Conservation (phyloP, 2,888 invertebrate species). For the Pharmacophagus antenor region DNA sequence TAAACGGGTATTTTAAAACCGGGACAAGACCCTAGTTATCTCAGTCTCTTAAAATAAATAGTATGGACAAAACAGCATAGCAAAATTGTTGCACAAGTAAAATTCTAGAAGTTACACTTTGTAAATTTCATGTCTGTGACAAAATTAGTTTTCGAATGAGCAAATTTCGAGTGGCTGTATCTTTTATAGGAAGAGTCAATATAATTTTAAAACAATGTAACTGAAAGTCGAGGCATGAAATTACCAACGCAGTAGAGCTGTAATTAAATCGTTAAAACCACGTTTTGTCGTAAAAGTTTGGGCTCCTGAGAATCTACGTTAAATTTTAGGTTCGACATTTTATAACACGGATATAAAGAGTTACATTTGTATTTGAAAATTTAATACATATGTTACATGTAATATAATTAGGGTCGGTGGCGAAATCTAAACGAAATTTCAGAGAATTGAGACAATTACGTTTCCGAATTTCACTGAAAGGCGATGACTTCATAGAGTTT, state of each 20-base stretch:
- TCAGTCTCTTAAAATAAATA: conserved; percentile 29
- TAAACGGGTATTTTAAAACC: conserved; percentile 42
- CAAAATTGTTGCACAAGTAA: conserved; percentile 39
- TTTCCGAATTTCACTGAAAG: conserved; percentile 6
- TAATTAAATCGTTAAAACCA: conserved; percentile 70
- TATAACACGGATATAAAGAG: conserved; percentile 17
- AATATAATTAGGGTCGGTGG: conserved; percentile 22
- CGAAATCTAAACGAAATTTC: conserved; percentile 8
- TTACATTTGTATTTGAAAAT: conserved; percentile 19
- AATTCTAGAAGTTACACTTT: conserved; percentile 44
- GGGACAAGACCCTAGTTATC: conserved; percentile 29
- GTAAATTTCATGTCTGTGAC: conserved; percentile 52
- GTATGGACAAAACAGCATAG: conserved; percentile 27
- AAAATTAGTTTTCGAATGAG: conserved; percentile 54
- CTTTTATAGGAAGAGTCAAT: conserved; percentile 61
- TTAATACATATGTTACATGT: conserved; percentile 27
- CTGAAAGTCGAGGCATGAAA: conserved; percentile 61
- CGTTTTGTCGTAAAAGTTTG: conserved; percentile 62
- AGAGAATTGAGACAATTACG: conserved; percentile 18
- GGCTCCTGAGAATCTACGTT: conserved; percentile 58
- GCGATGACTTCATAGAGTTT: conserved; percentile 6
- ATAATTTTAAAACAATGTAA: conserved; percentile 71
- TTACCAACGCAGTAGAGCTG: conserved; percentile 62
- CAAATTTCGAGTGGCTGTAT: conserved; percentile 55
- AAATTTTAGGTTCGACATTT: conserved; percentile 43